A percentile compares a stretch with the other conserved stretches of the same genome.
phyloP scores from a whole-genome alignment of 1,140 invertebrate genomes.

The Ostrea edulis region DNA sequence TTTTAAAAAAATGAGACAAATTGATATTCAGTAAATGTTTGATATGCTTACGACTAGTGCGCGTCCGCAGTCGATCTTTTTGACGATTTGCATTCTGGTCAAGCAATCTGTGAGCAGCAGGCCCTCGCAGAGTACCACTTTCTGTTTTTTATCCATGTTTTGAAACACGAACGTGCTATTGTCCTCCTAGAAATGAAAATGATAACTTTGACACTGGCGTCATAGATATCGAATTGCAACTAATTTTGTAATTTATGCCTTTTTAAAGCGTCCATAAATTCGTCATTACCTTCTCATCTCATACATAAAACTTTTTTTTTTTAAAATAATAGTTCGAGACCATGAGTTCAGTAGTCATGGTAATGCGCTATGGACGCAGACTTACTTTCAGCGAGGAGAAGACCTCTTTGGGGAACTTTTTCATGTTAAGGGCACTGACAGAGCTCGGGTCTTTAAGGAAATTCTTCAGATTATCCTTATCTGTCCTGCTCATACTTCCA shows the following conservation, averaged over 20 bases:
- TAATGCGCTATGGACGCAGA: not conserved
- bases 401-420: constrained; percentile 37
- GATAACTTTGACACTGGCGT: not conserved
- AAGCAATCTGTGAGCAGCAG: constrained; percentile 47
- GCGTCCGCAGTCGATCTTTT: constrained; percentile 50
- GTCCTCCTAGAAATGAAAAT: constrained; percentile 7
- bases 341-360: not conserved
- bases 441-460: constrained; percentile 40
- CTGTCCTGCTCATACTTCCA: not conserved
- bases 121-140: constrained; percentile 46
- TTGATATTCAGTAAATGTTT: not conserved
- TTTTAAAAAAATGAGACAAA: too few relatives aligned
- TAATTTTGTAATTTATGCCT: not conserved
- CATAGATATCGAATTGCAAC: not conserved
- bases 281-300: not conserved
- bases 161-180: constrained; percentile 25
- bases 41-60: constrained; percentile 48
- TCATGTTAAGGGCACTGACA: not conserved
- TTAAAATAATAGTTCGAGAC: too few relatives aligned
- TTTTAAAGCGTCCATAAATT: not conserved
- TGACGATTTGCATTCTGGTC: constrained; percentile 38
- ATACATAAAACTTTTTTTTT: not conserved
- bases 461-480: constrained; percentile 14
- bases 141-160: constrained; percentile 38
- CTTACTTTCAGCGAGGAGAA: constrained; percentile 47